Evolutionary conservation across 2,113 vertebrate species (phyloP).

Genomic region (Gnathonemus echidnorhynchus): DNA sequence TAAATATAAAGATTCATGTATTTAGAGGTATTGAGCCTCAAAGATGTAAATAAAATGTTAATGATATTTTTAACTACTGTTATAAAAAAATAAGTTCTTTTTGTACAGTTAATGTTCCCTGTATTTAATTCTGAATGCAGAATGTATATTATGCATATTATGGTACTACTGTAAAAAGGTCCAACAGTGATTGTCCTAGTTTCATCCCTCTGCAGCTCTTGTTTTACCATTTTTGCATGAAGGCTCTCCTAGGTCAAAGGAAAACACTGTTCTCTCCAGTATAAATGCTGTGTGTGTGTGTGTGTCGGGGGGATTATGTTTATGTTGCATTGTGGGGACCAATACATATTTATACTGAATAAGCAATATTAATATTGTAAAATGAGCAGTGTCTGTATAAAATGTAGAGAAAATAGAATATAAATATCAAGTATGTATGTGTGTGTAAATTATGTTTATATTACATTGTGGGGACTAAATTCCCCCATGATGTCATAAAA

Average conservation of each 20-base stretch:
- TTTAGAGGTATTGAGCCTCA: slow-evolving; percentile 37
- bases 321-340: not conserved
- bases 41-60: slow-evolving; percentile 60
- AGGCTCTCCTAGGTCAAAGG: slow-evolving; percentile 8
- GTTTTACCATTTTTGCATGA: slow-evolving; percentile 8
- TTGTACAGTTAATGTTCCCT: slow-evolving; percentile 69
- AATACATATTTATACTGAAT: not conserved
- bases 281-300: not conserved
- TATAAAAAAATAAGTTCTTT: slow-evolving; percentile 53
- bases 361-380: no score
- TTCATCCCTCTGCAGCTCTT: slow-evolving; percentile 29
- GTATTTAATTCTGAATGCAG: slow-evolving; percentile 70
- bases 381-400: not conserved
- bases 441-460: not conserved
- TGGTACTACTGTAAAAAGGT: slow-evolving; percentile 72
- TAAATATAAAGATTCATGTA: slow-evolving; percentile 43
- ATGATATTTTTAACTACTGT: slow-evolving; percentile 60
- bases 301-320: not conserved
- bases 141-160: slow-evolving; percentile 63
- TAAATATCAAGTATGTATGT: not conserved
- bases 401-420: not conserved
- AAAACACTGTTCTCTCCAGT: slow-evolving; percentile 12
- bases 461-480: no score
- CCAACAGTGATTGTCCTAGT: slow-evolving; percentile 46
- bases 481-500: not conserved